Base-by-base conservation (phyloP, 2,888 invertebrate species). In the Ecliptopera silaceata region DNA sequence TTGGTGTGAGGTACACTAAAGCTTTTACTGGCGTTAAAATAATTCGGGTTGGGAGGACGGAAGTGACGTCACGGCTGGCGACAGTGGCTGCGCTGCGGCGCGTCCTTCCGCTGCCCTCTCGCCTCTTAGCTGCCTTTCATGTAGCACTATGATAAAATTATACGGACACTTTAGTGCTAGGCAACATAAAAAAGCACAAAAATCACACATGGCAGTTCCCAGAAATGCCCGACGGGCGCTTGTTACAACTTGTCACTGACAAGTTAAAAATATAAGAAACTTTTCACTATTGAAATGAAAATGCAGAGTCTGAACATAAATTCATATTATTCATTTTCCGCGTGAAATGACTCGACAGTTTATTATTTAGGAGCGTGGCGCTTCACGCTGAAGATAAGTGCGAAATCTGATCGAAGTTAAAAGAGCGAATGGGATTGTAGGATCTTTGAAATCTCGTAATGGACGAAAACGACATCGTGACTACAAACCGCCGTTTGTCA, bases 401-500 rank as follows among this genome's bases (percentile, higher is more conserved):
- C 73, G 70, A 72, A 77, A 74, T 72, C 71, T 70, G 71, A 80
- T 77, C 73, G 68, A 74, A 81, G 79, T 77, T 84, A 80, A 84
- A 84, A 75, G 80, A 79, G 79, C 80, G 80, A 79, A 79, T 76
- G 77, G 79, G 76, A 80, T 80, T 78, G 78, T 82, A 79, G 75
- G 77, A 84, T 86, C 80, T 84, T 81, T 75, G 77, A 79, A 83
- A 85, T 85, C 81, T 79, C 79, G 77, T 86, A 86, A 86, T 87
- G 81, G 82, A 82, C 79, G 80, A 76, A 84, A 86, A 87, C 82
- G 86, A 84, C 86, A 85, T 81, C 77, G 78, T 72, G 81, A 80
- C 80, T 85, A 85, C 80, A 83, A 84, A 82, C 79, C 81, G 73
- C 81, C 82, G 84, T 87, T 86, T 85, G 85, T 87, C 88, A 86